These are phyloP conservation scores for Sipha maydis DNA, from an alignment of 2,888 invertebrate species.

Conservation along the genomic window DNA sequence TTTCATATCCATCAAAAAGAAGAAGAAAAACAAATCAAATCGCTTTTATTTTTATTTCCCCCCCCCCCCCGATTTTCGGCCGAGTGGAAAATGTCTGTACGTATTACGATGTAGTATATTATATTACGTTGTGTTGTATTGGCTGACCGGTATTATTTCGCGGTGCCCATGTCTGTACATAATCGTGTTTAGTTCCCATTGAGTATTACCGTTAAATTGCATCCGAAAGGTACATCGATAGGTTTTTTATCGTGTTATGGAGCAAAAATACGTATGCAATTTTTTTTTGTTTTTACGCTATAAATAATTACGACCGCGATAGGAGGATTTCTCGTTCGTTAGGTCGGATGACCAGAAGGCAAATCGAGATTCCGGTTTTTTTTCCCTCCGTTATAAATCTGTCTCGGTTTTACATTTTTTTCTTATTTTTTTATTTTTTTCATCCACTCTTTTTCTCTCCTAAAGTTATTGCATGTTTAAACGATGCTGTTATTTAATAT, in stretches of 20 bases:
- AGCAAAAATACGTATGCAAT: slow-evolving; percentile 40
- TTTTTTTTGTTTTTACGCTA: slow-evolving; percentile 32
- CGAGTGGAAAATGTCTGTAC: neutral
- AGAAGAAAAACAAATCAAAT: no score
- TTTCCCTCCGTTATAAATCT: slow-evolving; percentile 32
- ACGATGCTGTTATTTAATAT: slow-evolving; percentile 39
- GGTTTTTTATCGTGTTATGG: slow-evolving; percentile 13
- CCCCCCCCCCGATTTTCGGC: no score
- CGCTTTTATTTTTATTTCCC: no score
- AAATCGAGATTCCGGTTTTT: slow-evolving; percentile 52
- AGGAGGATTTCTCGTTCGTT: slow-evolving; percentile 40
- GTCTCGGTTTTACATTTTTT: slow-evolving; percentile 16
- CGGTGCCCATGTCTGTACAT: neutral
- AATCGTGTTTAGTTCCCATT: neutral
- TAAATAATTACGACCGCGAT: slow-evolving; percentile 25
- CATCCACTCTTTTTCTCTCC: slow-evolving; percentile 5
- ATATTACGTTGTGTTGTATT: neutral
- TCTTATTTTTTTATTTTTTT: neutral
- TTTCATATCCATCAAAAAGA: no score
- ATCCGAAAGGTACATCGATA: neutral
- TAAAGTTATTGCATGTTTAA: slow-evolving; percentile 42
- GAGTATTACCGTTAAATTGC: slow-evolving; percentile 39
- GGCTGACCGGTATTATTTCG: neutral
- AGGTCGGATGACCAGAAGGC: slow-evolving; percentile 12
- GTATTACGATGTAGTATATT: neutral